Evolutionary conservation across 2,888 invertebrate species (phyloP), one percentile per base, ranked within the genome.

Genomic region (Stenodera caucasica): DNA sequence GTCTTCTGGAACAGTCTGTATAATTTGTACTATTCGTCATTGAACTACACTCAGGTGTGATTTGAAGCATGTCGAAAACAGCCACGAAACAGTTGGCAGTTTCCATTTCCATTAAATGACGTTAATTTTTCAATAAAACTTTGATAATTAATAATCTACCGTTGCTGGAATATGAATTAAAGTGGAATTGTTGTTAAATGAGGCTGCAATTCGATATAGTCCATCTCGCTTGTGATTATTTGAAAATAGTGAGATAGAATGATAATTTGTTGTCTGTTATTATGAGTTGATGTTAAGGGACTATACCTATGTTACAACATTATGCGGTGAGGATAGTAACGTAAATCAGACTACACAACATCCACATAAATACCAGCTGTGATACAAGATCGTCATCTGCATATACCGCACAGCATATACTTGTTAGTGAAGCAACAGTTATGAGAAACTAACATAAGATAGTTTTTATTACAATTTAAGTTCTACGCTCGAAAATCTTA

Each of bases 91-190:
- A 53, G 53, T 49, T 29, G 21, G 56, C 53, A 62, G 58, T 62
- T 62, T 59, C 37, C 58, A 59, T 53, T 56, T 53, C 51, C 54
- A 57, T 63, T 60, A 63, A 63, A 63, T 21, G 63, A 57, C 57
- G 57, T 51, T 57, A 59, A 63, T 63, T 63, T 63, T 63, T 63
- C 59, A 57, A 63, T 63, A 59, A 60, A 63, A 60, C 59, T 63
- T 63, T 37, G 49, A 57, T 54, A 63, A 63, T 63, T 63, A 63
- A 63, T 63, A 59, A 63, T 54, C 30, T 37, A 11, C 32, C 51
- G 26, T 12, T 33, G 12, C 49, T 37, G 49, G 53, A 58, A 55
- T 49, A 61, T 58, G 55, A 58, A 55, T 61, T 61, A 58, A 58
- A 58, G 45, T 53, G 8, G 9, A 40, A 58, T 55, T 62, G 59